Conservation (phyloP, 2,888 invertebrate genomes). For the Chloroclystis v-ata region DNA sequence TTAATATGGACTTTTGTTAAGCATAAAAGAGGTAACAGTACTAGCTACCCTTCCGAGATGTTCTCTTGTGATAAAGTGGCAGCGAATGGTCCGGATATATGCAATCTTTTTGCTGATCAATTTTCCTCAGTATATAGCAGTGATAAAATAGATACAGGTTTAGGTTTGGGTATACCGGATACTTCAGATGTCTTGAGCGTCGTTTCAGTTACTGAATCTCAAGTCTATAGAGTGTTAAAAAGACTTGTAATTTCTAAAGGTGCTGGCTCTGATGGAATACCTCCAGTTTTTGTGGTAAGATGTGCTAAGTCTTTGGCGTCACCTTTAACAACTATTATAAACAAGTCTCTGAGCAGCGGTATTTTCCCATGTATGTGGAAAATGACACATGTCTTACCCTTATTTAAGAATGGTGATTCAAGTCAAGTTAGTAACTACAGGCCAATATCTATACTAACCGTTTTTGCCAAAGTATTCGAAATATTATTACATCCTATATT, state of each 20-base stretch:
- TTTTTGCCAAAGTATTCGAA: conserved; percentile 4
- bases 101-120: neutral
- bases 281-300: neutral
- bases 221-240: conserved; percentile 2
- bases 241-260: neutral
- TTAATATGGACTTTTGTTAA: neutral
- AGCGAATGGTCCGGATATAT: neutral
- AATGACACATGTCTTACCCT: neutral
- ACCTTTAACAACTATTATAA: neutral
- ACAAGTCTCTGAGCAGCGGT: neutral
- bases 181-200: neutral
- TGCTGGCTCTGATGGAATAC: conserved; percentile 2
- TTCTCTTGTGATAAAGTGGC: neutral
- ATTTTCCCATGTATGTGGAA: neutral
- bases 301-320: neutral
- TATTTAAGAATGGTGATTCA: neutral
- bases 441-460: neutral
- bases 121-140: neutral
- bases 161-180: neutral
- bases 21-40: neutral
- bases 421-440: neutral
- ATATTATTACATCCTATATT: neutral
- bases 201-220: neutral
- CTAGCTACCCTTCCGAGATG: neutral
- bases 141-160: neutral